Base-by-base conservation (phyloP, 2,113 vertebrate genomes). In the Carassius carassius region DNA sequence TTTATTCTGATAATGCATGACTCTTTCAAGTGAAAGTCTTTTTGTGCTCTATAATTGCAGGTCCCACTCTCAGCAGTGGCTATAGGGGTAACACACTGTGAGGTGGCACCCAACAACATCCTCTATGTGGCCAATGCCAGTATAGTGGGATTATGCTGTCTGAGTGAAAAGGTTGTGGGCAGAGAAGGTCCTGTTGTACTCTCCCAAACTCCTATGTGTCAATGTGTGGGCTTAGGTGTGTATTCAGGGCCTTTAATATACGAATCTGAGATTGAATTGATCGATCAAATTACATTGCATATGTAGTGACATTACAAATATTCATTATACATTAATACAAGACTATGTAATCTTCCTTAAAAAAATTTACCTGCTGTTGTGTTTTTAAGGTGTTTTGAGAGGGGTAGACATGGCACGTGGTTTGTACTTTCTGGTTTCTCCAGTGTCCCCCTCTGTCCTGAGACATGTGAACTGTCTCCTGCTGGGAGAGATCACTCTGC, bases 141-240 rank as follows among this genome's bases (percentile, higher is more conserved):
- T 89, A 96, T 98, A 94, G 95, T 99, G 0, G 98, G 94, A 13
- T 96, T 99, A 0, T 99, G 98, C 94, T 93, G 91, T 89, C 92
- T 99, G 47, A 90, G 91, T 0, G 97, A 97, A 56, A 95, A 96
- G 0, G 89, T 99, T 7, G 77, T 69, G 0, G 93, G 95, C 69
- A 88, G 87, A 10, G 92, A 93, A 0, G 96, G 97, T 9, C 97
- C 98, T 0, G 94, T 98, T 9, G 78, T 99, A 84, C 93, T 99
- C 32, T 94, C 95, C 0, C 96, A 97, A 91, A 94, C 95, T 0
- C 98, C 98, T 0, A 35, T 99, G 87, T 99, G 98, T 0, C 95
- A 97, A 0, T 99, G 98, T 74, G 85, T 99, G 37, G 98, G 98
- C 62, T 95, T 99, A 0, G 98, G 98, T 99, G 92, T 84, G 97